These are phyloP conservation scores for Lithobates pipiens DNA, from an alignment of 2,797 vertebrate genomes.

Conservation along the genomic window DNA sequence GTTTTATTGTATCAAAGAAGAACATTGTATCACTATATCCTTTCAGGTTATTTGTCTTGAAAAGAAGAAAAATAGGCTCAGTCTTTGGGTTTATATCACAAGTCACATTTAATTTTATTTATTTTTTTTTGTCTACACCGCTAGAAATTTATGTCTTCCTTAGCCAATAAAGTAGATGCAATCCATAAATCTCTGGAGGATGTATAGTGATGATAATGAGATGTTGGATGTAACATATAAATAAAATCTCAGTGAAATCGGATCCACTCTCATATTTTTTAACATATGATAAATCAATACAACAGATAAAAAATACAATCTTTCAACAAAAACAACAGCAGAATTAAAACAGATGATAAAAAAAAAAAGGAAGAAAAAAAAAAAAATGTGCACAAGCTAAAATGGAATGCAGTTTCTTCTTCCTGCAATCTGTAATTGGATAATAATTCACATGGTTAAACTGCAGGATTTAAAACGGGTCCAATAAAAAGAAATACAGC, in stretches of 20 bases:
- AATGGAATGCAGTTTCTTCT: background rate
- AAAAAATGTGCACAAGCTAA: background rate
- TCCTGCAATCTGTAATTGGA: background rate
- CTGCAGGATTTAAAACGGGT: conserved; percentile 12
- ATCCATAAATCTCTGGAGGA: conserved; percentile 30
- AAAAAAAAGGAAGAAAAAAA: background rate
- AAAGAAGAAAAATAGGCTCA: background rate
- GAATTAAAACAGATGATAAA: conserved; percentile 36
- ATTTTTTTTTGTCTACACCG: background rate
- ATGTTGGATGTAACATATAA: conserved; percentile 29
- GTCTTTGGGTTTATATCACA: background rate
- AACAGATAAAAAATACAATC: conserved; percentile 32
- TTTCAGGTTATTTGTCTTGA: background rate
- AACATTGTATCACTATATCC: too few species aligned
- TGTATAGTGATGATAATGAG: conserved; percentile 36
- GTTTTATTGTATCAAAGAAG: too few species aligned
- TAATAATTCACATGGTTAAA: conserved; percentile 17
- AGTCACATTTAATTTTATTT: conserved; percentile 1
- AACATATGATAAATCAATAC: conserved; percentile 49
- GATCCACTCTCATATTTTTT: background rate
- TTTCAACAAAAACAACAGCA: conserved; percentile 14
- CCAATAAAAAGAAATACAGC: background rate
- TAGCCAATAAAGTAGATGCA: conserved; percentile 10
- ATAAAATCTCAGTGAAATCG: conserved; percentile 22
- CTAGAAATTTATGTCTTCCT: conserved; percentile 1